These are phyloP conservation scores for Azorinus chamasolen DNA, from an alignment of 2,888 invertebrate species.

Conservation along the genomic window DNA sequence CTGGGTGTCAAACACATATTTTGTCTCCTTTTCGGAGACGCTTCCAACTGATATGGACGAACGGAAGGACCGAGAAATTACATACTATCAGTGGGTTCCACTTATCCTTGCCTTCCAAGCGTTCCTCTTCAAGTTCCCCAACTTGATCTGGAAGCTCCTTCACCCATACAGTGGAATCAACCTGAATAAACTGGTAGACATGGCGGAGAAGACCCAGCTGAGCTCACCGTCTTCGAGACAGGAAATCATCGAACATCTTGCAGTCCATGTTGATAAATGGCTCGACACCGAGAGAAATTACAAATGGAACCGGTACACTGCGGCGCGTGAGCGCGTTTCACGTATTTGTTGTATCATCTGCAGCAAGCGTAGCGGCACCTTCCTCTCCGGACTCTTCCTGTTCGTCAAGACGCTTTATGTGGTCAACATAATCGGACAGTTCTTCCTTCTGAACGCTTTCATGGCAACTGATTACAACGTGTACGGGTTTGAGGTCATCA, in stretches of 20 bases:
- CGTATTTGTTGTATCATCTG: constrained; percentile 76
- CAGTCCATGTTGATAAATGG: constrained; percentile 78
- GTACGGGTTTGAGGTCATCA: constrained; percentile 81
- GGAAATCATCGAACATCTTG: constrained; percentile 72
- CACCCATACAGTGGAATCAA: constrained; percentile 75
- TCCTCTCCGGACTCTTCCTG: constrained; percentile 80
- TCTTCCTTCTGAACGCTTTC: constrained; percentile 82
- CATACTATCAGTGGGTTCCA: constrained; percentile 80
- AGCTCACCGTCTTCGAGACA: constrained; percentile 73
- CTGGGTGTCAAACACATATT: constrained; percentile 80
- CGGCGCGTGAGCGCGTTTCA: constrained; percentile 70
- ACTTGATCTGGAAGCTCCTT: constrained; percentile 73
- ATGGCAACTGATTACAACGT: constrained; percentile 79
- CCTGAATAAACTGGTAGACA: constrained; percentile 77
- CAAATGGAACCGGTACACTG: constrained; percentile 73
- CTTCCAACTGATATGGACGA: constrained; percentile 68
- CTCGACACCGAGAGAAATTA: constrained; percentile 77
- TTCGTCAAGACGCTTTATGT: constrained; percentile 81
- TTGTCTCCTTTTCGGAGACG: constrained; percentile 71
- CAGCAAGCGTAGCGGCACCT: constrained; percentile 81
- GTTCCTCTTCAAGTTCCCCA: constrained; percentile 76
- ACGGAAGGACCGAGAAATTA: constrained; percentile 72
- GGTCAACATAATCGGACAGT: constrained; percentile 82
- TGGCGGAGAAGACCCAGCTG: constrained; percentile 78
- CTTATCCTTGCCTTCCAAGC: constrained; percentile 77